Evolutionary conservation across 1,140 invertebrate species (phyloP).

Genomic region (Drosophila rhopaloa): DNA sequence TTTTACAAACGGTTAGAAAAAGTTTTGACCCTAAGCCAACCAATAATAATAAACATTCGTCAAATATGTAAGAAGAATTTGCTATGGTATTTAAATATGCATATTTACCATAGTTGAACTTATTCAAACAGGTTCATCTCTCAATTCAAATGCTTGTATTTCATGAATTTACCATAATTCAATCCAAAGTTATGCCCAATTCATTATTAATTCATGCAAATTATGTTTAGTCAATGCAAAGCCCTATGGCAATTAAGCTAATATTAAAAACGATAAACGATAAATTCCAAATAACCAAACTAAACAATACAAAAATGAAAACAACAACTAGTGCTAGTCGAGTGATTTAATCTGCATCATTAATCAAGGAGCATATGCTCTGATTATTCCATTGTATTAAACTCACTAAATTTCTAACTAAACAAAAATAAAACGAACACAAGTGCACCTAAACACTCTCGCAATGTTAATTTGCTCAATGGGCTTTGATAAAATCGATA

Average conservation of each 20-base stretch:
- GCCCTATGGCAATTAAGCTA: slow-evolving; percentile 46
- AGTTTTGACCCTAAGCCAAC: not conserved
- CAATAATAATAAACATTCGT: not conserved
- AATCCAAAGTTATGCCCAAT: slow-evolving; percentile 22
- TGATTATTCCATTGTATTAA: slow-evolving; percentile 62
- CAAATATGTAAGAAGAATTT: not conserved
- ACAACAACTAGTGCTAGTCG: slow-evolving; percentile 36
- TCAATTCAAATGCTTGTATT: slow-evolving; percentile 11
- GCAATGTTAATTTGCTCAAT: slow-evolving; percentile 47
- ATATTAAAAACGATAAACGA: slow-evolving; percentile 51
- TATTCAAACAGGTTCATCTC: not conserved
- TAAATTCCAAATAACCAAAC: slow-evolving; percentile 30
- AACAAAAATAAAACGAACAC: slow-evolving; percentile 7
- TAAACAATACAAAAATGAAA: slow-evolving; percentile 20
- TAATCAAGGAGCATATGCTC: slow-evolving; percentile 63
- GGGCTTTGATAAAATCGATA: slow-evolving; percentile 54
- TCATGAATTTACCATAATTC: slow-evolving; percentile 22
- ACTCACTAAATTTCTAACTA: slow-evolving; percentile 39
- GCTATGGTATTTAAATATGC: not conserved
- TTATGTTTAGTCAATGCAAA: slow-evolving; percentile 29
- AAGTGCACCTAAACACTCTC: not conserved
- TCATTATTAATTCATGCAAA: slow-evolving; percentile 57
- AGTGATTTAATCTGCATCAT: slow-evolving; percentile 72
- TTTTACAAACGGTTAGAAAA: too few species aligned
- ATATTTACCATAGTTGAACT: too few species aligned